Evolutionary conservation across 2,888 invertebrate species (phyloP).

Genomic region (Flexamia atlantica): DNA sequence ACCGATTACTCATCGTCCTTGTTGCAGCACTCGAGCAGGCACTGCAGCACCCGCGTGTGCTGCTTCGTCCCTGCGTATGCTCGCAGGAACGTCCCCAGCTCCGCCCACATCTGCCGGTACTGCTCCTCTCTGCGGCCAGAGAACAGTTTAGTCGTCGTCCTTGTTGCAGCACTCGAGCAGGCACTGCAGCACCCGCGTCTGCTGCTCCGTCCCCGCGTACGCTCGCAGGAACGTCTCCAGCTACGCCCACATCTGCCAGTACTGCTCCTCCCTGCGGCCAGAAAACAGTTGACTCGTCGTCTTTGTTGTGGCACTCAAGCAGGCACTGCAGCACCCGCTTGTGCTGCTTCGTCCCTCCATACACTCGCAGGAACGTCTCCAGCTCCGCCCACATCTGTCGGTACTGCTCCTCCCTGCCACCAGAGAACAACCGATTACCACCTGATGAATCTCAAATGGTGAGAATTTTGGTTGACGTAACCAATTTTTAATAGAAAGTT

Average conservation of each 20-base stretch:
- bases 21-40: slow-evolving; percentile 88
- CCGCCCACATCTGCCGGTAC: slow-evolving; percentile 74
- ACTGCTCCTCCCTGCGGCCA: slow-evolving; percentile 86
- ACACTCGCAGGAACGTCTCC: slow-evolving; percentile 87
- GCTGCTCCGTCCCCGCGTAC: slow-evolving; percentile 87
- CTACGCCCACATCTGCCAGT: slow-evolving; percentile 93
- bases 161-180: slow-evolving; percentile 86
- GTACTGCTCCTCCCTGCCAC: slow-evolving; percentile 79
- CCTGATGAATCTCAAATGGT: too few relatives aligned
- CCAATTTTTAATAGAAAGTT: too few relatives aligned
- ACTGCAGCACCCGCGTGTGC: slow-evolving; percentile 88
- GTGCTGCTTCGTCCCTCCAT: slow-evolving; percentile 88
- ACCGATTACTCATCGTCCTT: too few relatives aligned
- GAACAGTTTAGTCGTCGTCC: slow-evolving; percentile 78
- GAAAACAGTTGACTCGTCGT: background rate
- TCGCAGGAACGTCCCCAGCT: too few relatives aligned
- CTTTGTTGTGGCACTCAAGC: slow-evolving; percentile 86
- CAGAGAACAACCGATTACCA: slow-evolving; percentile 75
- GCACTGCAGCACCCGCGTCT: slow-evolving; percentile 87
- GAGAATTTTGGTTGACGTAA: too few relatives aligned
- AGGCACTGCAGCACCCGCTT: slow-evolving; percentile 87
- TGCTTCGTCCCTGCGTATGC: slow-evolving; percentile 87
- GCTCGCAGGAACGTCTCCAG: slow-evolving; percentile 89
- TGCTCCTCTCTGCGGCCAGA: slow-evolving; percentile 79
- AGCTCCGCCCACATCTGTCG: too few relatives aligned